A percentile compares a stretch with the other conserved stretches of the same genome.
phyloP scores from a whole-genome alignment of 2,888 invertebrate species.

The Drosophila infuscata region DNA sequence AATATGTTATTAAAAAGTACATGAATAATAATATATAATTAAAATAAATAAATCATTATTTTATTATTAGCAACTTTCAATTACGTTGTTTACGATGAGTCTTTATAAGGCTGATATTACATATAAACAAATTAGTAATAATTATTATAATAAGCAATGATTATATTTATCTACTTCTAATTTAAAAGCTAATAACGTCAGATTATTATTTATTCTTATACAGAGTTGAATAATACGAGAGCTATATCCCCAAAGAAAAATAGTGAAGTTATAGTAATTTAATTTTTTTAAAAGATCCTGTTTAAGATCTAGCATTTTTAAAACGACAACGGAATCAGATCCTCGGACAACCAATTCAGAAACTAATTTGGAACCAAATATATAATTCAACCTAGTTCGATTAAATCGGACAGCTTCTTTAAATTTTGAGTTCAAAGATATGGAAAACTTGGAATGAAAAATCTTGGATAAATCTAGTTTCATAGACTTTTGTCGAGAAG shows the following conservation, averaged over 20 bases:
- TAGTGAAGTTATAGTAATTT: fast-evolving
- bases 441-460: neutral
- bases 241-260: neutral
- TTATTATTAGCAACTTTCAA: neutral
- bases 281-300: neutral
- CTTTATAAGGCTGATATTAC: neutral
- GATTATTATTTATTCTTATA: neutral
- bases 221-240: neutral
- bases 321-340: neutral
- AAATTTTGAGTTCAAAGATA: neutral
- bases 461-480: neutral
- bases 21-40: neutral
- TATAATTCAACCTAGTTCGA: neutral
- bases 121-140: neutral
- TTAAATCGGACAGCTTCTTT: neutral
- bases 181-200: neutral
- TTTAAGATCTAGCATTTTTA: neutral
- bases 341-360: neutral
- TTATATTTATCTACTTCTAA: neutral
- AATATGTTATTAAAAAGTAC: neutral
- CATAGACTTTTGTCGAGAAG: neutral
- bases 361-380: neutral
- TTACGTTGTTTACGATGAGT: neutral
- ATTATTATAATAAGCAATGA: neutral
- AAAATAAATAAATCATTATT: neutral